These are phyloP conservation scores for Beroe forskalii DNA, from an alignment of 37 sponge, comb jelly and placozoan species.

Conservation along the genomic window DNA sequence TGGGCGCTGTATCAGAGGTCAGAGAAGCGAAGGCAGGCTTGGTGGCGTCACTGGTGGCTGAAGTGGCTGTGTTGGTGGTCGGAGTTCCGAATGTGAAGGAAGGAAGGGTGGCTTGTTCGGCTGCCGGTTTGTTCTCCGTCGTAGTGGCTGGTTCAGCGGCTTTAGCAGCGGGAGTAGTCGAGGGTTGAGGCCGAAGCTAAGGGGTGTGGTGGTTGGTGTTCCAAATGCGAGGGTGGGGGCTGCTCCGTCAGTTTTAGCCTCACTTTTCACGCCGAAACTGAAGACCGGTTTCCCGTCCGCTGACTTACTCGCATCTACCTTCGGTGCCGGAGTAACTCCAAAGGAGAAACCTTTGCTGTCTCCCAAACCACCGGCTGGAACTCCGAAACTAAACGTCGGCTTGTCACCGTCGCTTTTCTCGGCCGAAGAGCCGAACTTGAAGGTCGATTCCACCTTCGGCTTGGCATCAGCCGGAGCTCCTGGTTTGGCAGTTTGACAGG, in stretches of 20 bases:
- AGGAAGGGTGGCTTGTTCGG: too few species aligned
- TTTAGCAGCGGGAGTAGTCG: neutral
- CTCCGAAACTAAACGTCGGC: slow-evolving; percentile 52
- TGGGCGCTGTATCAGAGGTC: slow-evolving; percentile 37
- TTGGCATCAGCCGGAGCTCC: neutral
- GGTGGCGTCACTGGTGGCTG: neutral
- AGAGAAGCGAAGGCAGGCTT: neutral
- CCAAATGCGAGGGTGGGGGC: neutral
- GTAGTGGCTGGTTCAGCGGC: neutral
- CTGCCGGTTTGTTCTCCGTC: neutral
- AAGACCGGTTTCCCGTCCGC: neutral
- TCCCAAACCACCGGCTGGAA: neutral
- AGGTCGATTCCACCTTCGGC: neutral
- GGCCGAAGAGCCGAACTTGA: neutral
- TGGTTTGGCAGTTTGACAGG: neutral
- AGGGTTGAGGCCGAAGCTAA: neutral
- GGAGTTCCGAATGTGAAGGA: slow-evolving; percentile 24
- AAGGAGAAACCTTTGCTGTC: neutral
- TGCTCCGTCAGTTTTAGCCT: neutral
- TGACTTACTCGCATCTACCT: neutral
- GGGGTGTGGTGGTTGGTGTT: neutral
- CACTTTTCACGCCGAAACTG: neutral
- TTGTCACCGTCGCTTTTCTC: neutral
- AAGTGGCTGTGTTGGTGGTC: neutral
- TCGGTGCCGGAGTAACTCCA: neutral